Conservation (phyloP, 2,797 vertebrate genomes). For the Ceyx erithaca region DNA sequence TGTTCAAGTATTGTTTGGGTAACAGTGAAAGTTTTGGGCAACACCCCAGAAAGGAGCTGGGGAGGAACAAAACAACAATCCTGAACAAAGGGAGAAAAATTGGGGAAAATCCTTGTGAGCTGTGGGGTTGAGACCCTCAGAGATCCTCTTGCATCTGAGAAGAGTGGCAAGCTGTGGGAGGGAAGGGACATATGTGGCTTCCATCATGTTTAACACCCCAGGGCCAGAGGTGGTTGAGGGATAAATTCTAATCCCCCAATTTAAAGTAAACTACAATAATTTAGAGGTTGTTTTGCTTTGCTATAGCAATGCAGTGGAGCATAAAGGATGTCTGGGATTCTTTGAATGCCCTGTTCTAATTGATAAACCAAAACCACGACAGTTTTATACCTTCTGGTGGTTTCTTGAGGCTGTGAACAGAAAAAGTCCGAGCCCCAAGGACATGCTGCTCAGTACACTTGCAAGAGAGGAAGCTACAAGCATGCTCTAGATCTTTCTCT, state of each 20-base stretch:
- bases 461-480: background rate
- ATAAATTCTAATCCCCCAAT: background rate
- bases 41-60: accelerated
- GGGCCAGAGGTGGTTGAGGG: background rate
- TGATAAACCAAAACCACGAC: background rate
- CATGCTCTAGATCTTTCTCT: background rate
- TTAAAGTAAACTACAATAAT: background rate
- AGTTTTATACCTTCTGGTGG: background rate
- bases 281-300: background rate
- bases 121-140: background rate
- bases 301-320: background rate
- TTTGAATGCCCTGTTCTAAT: background rate
- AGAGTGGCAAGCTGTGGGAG: background rate
- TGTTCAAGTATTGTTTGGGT: background rate
- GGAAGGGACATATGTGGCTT: background rate
- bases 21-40: conserved; percentile 22
- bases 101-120: background rate
- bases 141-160: background rate
- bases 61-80: background rate
- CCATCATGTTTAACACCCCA: background rate
- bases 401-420: background rate
- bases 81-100: background rate
- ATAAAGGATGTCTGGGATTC: background rate
- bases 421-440: background rate
- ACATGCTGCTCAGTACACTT: background rate